A percentile compares a stretch with the other conserved stretches of the same genome.
Conservation (phyloP, 2,797 vertebrate genomes). For the Cynopterus sphinx region DNA sequence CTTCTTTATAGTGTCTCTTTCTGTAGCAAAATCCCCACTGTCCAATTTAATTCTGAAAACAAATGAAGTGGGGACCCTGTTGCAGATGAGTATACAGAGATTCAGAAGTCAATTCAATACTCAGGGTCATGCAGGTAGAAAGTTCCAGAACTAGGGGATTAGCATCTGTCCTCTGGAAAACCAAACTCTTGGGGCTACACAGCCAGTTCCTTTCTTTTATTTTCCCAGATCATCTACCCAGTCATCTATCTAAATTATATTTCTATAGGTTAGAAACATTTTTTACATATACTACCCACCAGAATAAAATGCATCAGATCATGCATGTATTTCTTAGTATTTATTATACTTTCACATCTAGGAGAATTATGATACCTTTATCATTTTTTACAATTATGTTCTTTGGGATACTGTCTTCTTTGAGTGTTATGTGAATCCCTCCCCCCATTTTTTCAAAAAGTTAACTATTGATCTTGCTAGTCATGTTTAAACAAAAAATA, state of each 20-base stretch:
- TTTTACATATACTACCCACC: not conserved
- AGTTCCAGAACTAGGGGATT: not conserved
- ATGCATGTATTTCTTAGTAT: not conserved
- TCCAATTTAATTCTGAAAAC: not conserved
- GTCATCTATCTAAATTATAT: not conserved
- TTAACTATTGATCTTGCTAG: conserved; percentile 37
- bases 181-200: not conserved
- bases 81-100: not conserved
- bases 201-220: not conserved
- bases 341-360: not conserved
- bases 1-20: not conserved
- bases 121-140: not conserved
- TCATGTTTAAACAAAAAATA: conserved; percentile 45
- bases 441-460: not conserved
- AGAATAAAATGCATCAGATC: not conserved
- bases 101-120: not conserved
- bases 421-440: not conserved
- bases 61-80: not conserved
- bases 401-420: not conserved
- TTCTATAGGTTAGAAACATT: not conserved
- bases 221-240: not conserved
- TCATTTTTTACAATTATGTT: not conserved
- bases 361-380: not conserved
- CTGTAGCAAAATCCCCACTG: not conserved
- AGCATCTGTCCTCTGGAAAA: not conserved